A percentile compares a stretch with the other conserved stretches of the same genome.
Evolutionary conservation across 2,888 invertebrate species (phyloP).

Genomic region (Phaonia tiefii): DNA sequence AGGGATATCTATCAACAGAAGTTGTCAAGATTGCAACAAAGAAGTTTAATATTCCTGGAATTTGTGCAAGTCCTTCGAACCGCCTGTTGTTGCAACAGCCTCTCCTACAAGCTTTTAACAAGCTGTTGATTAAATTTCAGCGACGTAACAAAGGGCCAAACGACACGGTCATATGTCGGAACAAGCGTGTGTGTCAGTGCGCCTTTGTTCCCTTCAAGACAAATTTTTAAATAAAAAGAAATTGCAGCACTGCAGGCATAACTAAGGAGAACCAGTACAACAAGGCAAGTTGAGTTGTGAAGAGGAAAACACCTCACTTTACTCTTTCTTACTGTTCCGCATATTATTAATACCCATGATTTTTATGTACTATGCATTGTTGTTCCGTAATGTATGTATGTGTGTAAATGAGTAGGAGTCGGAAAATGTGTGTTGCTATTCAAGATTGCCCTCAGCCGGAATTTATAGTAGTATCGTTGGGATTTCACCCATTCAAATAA

Average conservation of each 20-base stretch:
- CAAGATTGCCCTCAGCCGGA: too few species aligned
- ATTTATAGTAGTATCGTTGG: too few species aligned
- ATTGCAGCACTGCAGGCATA: background rate
- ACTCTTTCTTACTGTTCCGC: background rate
- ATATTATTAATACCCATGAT: slow-evolving; percentile 17
- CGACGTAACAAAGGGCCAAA: slow-evolving; percentile 26
- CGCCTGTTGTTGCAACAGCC: slow-evolving; percentile 14
- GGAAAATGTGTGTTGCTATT: too few species aligned
- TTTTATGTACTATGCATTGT: slow-evolving; percentile 7
- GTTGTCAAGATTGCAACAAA: slow-evolving; percentile 41
- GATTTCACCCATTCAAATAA: too few species aligned
- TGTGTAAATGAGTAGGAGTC: background rate
- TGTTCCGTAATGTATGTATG: background rate
- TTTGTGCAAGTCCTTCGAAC: slow-evolving; percentile 45
- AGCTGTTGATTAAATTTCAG: slow-evolving; percentile 55
- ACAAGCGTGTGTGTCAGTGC: background rate
- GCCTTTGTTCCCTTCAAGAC: background rate
- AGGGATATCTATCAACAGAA: slow-evolving; percentile 32
- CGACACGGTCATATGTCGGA: slow-evolving; percentile 1
- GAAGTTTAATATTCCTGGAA: slow-evolving; percentile 32
- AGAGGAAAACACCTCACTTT: background rate
- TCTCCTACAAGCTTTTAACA: slow-evolving; percentile 37
- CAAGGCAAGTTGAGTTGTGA: background rate
- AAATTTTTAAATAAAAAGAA: slow-evolving; percentile 7
- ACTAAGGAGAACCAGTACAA: background rate